Conservation (phyloP, 2,113 vertebrate genomes). For the Mola mola region DNA sequence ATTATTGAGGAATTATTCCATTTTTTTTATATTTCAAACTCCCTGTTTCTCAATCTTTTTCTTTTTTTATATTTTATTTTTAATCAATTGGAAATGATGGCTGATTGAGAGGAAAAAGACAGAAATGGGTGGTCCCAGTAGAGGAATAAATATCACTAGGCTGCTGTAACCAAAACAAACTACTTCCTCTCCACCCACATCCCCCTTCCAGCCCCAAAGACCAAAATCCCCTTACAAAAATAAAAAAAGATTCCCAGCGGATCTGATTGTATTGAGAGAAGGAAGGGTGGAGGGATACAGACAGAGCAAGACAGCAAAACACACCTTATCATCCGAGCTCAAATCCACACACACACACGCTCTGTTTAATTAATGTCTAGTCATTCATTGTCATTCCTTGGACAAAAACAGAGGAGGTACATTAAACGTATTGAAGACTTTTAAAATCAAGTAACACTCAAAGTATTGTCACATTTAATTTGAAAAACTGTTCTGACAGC, state of each 20-base stretch:
- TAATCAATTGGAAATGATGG: too few relatives aligned
- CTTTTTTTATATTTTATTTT: too few relatives aligned
- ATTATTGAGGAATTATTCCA: too few relatives aligned
- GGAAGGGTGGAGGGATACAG: slow-evolving; percentile 58
- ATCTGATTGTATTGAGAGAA: slow-evolving; percentile 58
- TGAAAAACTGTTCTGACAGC: too few relatives aligned
- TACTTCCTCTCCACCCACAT: slow-evolving; percentile 77
- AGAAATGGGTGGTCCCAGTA: not conserved
- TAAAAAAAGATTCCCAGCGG: slow-evolving; percentile 55
- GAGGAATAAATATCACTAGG: slow-evolving; percentile 16
- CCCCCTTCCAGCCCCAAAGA: slow-evolving; percentile 30
- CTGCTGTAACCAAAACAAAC: slow-evolving; percentile 40
- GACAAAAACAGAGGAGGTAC: too few relatives aligned
- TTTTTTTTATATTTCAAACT: too few relatives aligned
- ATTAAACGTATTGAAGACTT: too few relatives aligned
- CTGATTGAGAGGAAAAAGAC: not conserved
- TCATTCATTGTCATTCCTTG: too few relatives aligned
- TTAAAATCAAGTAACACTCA: too few relatives aligned
- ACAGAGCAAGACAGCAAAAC: slow-evolving; percentile 32
- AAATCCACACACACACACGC: not conserved
- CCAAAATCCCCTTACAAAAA: slow-evolving; percentile 51
- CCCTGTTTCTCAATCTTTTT: too few relatives aligned
- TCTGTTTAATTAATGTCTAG: too few relatives aligned
- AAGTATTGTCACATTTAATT: too few relatives aligned
- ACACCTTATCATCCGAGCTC: slow-evolving; percentile 34